These are phyloP conservation scores for Brachionus plicatilis DNA, from an alignment of 1,140 invertebrate species.

Conservation along the genomic window DNA sequence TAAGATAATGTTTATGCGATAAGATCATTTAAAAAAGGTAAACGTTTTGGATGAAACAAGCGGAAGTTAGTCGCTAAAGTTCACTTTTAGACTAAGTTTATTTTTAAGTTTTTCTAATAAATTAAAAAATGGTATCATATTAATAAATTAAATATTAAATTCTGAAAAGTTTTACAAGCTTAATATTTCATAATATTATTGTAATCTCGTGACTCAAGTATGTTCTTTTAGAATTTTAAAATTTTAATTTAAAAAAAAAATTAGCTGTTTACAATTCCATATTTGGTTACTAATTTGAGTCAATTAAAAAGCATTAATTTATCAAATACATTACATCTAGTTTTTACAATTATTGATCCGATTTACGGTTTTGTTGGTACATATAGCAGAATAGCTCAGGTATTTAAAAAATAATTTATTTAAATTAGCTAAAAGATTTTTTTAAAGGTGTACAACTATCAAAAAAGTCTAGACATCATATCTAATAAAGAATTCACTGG, in stretches of 20 bases:
- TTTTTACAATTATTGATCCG: conserved; percentile 23
- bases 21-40: too few relatives aligned
- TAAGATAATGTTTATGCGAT: too few relatives aligned
- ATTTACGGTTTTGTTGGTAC: conserved; percentile 17
- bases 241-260: neutral
- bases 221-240: neutral
- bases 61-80: too few relatives aligned
- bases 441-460: neutral
- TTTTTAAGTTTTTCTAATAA: too few relatives aligned
- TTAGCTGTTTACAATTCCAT: conserved; percentile 31
- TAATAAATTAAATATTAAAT: too few relatives aligned
- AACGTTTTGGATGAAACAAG: too few relatives aligned
- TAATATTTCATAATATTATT: too few relatives aligned
- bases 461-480: neutral
- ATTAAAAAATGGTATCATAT: too few relatives aligned
- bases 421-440: neutral
- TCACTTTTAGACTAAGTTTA: too few relatives aligned
- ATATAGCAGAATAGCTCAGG: conserved; percentile 12
- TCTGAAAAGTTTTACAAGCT: too few relatives aligned
- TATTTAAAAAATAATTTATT: neutral
- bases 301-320: neutral
- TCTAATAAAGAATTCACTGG: neutral
- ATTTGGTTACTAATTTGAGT: neutral
- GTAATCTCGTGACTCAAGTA: neutral
- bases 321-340: neutral